A percentile compares a stretch with the other conserved stretches of the same genome.
Evolutionary conservation across 2,797 vertebrate genomes (phyloP).

Genomic region (Petrocephalus schoutedeni): DNA sequence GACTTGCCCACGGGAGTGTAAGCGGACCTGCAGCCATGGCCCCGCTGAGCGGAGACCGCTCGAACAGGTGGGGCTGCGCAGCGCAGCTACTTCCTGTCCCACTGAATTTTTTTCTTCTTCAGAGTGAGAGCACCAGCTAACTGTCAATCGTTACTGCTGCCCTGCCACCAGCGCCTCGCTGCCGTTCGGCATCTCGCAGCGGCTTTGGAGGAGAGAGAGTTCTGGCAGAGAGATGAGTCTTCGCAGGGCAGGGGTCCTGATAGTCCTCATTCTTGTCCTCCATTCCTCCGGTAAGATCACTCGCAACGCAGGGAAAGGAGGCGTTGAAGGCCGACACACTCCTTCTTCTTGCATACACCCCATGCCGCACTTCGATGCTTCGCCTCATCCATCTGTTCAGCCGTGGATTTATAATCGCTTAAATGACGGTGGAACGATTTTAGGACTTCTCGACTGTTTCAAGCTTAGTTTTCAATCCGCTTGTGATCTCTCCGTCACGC

Average conservation of each 20-base stretch:
- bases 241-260: conserved; percentile 28
- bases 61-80: conserved; percentile 14
- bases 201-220: background rate
- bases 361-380: background rate
- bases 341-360: background rate
- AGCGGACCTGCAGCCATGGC: too few relatives aligned
- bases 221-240: conserved; percentile 31
- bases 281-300: conserved; percentile 36
- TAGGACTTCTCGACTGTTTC: background rate
- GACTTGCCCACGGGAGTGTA: background rate
- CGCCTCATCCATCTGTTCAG: background rate
- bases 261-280: conserved; percentile 28
- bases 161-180: background rate
- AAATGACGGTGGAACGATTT: background rate
- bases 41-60: background rate
- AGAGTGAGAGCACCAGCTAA: conserved; percentile 20
- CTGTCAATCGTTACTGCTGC: background rate
- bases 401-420: background rate
- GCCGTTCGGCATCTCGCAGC: background rate
- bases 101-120: conserved; percentile 27
- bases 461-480: background rate
- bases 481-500: background rate
- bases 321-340: background rate
- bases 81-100: conserved; percentile 58
- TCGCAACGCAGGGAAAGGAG: background rate